Percentiles rank a stretch among this genome's conserved stretches.
Evolutionary conservation across 2,113 vertebrate genomes (phyloP).

Genomic region (Gadus chalcogrammus): DNA sequence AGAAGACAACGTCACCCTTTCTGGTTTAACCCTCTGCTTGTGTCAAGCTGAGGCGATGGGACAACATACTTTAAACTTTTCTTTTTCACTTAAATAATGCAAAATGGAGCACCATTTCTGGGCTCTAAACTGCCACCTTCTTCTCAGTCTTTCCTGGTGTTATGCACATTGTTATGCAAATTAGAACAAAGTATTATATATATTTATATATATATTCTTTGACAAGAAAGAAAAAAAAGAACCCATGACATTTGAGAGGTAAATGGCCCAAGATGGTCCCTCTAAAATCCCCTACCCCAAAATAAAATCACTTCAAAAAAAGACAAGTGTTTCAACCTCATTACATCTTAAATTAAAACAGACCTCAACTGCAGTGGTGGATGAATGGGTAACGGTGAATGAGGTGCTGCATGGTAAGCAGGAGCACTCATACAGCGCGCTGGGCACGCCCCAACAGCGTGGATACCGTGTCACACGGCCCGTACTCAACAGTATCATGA

Average conservation of each 20-base stretch:
- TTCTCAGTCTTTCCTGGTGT: conserved; percentile 37
- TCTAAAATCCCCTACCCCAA: conserved; percentile 16
- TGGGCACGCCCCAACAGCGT: too few relatives aligned
- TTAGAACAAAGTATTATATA: conserved; percentile 27
- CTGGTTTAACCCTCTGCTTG: conserved; percentile 10
- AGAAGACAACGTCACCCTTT: conserved; percentile 8
- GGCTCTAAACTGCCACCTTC: conserved; percentile 21
- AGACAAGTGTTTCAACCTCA: conserved; percentile 31
- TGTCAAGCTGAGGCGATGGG: background rate
- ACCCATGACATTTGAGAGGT: conserved; percentile 38
- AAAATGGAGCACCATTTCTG: background rate
- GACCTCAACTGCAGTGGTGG: conserved; percentile 47
- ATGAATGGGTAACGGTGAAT: conserved; percentile 14
- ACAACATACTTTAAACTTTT: conserved; percentile 15
- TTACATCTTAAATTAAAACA: conserved; percentile 41
- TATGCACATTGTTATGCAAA: conserved; percentile 68
- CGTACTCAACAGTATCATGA: conserved; percentile 29
- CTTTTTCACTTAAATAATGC: conserved; percentile 19
- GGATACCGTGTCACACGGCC: background rate
- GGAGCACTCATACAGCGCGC: too few relatives aligned
- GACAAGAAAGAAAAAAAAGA: conserved; percentile 20
- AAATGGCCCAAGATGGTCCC: conserved; percentile 48
- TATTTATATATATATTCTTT: conserved; percentile 9
- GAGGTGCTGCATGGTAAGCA: too few relatives aligned
- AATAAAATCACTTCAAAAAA: conserved; percentile 32